Percentiles rank a stretch among this genome's conserved stretches.
These are phyloP conservation scores for Nymphalis urticae DNA, from an alignment of 2,888 invertebrate species.

Conservation along the genomic window DNA sequence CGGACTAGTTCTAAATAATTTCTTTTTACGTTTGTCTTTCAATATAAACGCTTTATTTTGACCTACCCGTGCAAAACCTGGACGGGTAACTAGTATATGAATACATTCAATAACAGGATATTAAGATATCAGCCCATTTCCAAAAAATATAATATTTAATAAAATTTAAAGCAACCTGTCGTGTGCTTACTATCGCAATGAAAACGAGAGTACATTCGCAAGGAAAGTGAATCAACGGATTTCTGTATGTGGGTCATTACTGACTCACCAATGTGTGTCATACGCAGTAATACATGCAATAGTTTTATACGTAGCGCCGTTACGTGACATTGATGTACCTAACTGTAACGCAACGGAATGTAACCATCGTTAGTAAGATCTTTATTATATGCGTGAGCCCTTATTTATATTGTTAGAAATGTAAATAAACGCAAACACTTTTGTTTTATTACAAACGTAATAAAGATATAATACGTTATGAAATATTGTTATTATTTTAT, in stretches of 20 bases:
- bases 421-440: neutral
- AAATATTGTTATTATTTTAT: too few relatives aligned
- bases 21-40: too few relatives aligned
- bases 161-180: neutral
- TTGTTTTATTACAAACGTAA: too few relatives aligned
- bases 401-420: neutral
- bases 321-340: neutral
- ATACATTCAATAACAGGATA: too few relatives aligned
- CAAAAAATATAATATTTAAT: neutral
- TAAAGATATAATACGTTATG: too few relatives aligned
- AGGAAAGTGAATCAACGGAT: slow-evolving; percentile 30
- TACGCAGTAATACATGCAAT: neutral
- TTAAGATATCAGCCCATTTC: neutral
- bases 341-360: too few relatives aligned
- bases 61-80: too few relatives aligned
- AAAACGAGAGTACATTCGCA: slow-evolving; percentile 30
- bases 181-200: slow-evolving; percentile 9
- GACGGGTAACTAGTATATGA: too few relatives aligned
- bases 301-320: neutral
- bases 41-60: too few relatives aligned
- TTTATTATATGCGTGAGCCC: too few relatives aligned
- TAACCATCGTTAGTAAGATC: too few relatives aligned
- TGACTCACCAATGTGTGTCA: slow-evolving; percentile 1
- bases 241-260: slow-evolving; percentile 26
- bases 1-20: too few relatives aligned